Conservation (phyloP, 2,113 vertebrate genomes). For the Numenius arquata region DNA sequence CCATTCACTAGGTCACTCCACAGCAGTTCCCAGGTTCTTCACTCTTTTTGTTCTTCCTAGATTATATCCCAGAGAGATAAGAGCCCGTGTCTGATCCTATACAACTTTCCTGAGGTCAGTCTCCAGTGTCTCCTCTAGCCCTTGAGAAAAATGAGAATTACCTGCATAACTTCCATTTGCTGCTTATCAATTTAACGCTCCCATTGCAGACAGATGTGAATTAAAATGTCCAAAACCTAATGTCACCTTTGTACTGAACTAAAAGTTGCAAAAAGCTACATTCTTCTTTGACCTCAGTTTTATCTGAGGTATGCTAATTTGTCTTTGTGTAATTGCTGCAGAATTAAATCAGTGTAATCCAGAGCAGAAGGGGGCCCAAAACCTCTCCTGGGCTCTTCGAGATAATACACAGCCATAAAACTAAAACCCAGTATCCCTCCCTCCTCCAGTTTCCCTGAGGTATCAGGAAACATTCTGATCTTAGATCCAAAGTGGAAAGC, state of each 20-base stretch:
- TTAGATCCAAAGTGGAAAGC: not conserved
- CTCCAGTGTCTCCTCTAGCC: not conserved
- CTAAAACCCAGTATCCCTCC: not conserved
- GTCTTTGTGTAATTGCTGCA: not conserved
- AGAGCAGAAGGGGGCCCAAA: not conserved
- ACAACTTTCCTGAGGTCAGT: not conserved
- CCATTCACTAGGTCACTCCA: not conserved
- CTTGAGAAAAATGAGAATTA: not conserved
- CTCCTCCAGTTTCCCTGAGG: not conserved
- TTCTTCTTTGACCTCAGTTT: not conserved
- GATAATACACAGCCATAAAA: not conserved
- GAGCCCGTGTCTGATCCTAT: not conserved
- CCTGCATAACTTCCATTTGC: not conserved
- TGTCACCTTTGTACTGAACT: not conserved
- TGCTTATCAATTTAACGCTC: not conserved
- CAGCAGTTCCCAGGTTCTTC: not conserved
- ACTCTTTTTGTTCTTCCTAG: not conserved
- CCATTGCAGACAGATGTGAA: not conserved
- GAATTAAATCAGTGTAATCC: not conserved
- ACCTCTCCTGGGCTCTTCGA: not conserved
- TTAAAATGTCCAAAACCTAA: not conserved
- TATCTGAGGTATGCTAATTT: not conserved
- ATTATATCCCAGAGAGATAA: not conserved
- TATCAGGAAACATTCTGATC: not conserved
- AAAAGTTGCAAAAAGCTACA: not conserved